phyloP scores from a whole-genome alignment of 2,888 invertebrate species.

The Trisateles emortualis region DNA sequence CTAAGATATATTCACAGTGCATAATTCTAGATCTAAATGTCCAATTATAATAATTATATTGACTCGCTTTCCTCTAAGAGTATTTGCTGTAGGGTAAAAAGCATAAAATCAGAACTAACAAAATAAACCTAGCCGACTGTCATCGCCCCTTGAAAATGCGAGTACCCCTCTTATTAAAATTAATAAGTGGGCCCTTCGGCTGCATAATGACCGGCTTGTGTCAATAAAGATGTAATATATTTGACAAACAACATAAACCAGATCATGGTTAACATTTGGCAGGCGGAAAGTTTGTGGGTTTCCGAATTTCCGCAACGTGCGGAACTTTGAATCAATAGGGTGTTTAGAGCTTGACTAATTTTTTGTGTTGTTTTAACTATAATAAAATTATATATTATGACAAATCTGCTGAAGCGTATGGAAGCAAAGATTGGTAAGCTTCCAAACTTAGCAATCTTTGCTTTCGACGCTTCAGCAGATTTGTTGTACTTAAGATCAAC shows the following conservation, averaged over 20 bases:
- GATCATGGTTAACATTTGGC: conserved; percentile 52
- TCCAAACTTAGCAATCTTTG: no score
- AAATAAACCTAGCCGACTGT: conserved; percentile 72
- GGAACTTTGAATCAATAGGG: background rate
- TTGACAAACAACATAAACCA: conserved; percentile 79
- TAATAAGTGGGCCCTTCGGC: conserved; percentile 84
- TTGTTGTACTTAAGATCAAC: no score
- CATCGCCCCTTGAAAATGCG: conserved; percentile 69
- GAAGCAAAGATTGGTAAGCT: no score
- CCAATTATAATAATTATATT: background rate
- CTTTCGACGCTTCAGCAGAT: no score
- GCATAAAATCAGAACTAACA: conserved; percentile 83
- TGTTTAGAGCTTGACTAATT: no score
- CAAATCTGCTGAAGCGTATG: no score
- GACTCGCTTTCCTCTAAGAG: background rate
- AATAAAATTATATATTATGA: no score
- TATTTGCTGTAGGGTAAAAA: conserved; percentile 41
- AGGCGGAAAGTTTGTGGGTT: conserved; percentile 43
- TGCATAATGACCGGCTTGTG: conserved; percentile 84
- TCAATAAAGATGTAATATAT: conserved; percentile 84
- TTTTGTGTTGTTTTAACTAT: no score
- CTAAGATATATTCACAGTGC: no score
- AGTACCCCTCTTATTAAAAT: conserved; percentile 86
- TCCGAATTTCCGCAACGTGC: conserved; percentile 28
- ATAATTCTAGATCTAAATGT: background rate